These are phyloP conservation scores for Chaetura pelagica DNA, from an alignment of 2,113 vertebrate genomes.

Conservation along the genomic window DNA sequence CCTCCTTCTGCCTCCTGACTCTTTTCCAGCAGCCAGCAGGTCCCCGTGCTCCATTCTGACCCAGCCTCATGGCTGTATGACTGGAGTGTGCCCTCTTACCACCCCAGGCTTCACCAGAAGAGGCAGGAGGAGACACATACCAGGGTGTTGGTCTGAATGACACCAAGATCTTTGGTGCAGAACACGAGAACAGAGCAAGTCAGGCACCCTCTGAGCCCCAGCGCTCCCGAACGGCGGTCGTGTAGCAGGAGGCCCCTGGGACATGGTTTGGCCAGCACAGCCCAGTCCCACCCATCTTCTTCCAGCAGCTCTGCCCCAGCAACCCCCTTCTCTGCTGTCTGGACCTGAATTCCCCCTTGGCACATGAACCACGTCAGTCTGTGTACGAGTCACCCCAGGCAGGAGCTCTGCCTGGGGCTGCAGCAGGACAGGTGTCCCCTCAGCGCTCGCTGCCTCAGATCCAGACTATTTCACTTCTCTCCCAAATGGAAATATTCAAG, in stretches of 20 bases:
- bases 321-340: neutral
- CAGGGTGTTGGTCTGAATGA: neutral
- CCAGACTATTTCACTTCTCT: neutral
- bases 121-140: neutral
- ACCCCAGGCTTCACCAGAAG: neutral
- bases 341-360: neutral
- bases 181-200: neutral
- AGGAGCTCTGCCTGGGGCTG: neutral
- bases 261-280: neutral
- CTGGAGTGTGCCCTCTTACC: neutral
- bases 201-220: neutral
- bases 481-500: neutral
- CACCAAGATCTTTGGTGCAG: neutral
- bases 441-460: neutral
- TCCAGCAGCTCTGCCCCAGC: neutral
- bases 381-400: neutral
- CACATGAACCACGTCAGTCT: neutral
- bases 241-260: neutral
- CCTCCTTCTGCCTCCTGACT: neutral
- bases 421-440: neutral
- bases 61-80: neutral
- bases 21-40: neutral
- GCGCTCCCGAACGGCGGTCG: accelerated
- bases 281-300: neutral
- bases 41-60: neutral